A percentile compares a stretch with the other conserved stretches of the same genome.
Evolutionary conservation across 2,113 vertebrate genomes (phyloP).

Genomic region (Microcebus murinus): DNA sequence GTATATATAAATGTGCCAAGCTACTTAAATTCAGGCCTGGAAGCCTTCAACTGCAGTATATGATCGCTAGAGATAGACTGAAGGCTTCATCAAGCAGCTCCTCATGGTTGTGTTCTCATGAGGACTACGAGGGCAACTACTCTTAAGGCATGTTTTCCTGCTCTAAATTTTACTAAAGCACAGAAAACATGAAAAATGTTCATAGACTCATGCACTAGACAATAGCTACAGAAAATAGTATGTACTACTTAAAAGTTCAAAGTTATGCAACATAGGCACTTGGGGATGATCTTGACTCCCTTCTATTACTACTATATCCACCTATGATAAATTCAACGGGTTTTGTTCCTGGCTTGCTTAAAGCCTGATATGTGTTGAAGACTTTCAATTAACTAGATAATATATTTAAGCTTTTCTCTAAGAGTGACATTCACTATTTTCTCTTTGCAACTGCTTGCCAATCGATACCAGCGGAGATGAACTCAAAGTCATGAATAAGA

Average conservation of each 20-base stretch:
- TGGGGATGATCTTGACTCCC: not conserved
- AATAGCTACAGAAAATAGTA: slow-evolving; percentile 12
- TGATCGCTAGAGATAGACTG: not conserved
- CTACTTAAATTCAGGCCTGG: not conserved
- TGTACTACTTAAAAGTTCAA: not conserved
- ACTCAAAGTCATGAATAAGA: slow-evolving; percentile 55
- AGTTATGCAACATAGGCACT: not conserved
- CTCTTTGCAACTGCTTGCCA: slow-evolving; percentile 53
- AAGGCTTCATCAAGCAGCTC: not conserved
- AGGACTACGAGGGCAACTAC: not conserved
- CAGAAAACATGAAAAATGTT: not conserved
- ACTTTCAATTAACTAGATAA: slow-evolving; percentile 57
- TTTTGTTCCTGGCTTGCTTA: slow-evolving; percentile 15
- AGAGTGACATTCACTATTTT: slow-evolving; percentile 47
- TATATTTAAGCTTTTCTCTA: slow-evolving; percentile 49
- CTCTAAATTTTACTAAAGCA: not conserved
- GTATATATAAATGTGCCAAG: not conserved
- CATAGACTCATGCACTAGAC: not conserved
- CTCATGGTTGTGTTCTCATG: not conserved
- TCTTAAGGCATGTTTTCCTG: not conserved
- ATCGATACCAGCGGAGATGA: slow-evolving; percentile 27
- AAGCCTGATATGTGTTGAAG: slow-evolving; percentile 26
- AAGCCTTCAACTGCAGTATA: not conserved
- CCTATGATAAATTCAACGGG: not conserved
- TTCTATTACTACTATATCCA: not conserved